Evolutionary conservation across 2,113 vertebrate genomes (phyloP), one percentile per base, ranked within the genome.

Genomic region (Hirundichthys speculiger): DNA sequence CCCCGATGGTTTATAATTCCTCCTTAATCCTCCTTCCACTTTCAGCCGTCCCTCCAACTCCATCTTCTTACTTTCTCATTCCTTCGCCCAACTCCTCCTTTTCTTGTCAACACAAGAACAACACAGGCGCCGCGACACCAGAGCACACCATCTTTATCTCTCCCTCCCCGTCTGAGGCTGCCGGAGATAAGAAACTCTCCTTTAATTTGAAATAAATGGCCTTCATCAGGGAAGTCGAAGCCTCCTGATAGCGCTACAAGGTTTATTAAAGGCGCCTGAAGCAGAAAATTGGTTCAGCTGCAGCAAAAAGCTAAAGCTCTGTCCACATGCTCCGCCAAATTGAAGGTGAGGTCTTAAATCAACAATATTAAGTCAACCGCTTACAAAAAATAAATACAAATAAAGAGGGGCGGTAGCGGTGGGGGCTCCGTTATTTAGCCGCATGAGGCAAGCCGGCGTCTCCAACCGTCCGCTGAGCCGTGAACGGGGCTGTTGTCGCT

Each of bases 171-270:
- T 73, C 80, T 80, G 73, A 79, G 84, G 73, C 61, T 12, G 38
- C 41, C 13, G 4, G 60, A 86, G 91, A 93, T 92, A 93, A 92
- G 91, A 75, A 92, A 88, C 89, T 90, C 75, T 80, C 73, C 84
- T 91, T 92, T 92, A 90, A 92, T 92, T 92, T 90, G 86, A 90
- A 93, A 92, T 91, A 92, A 92, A 92, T 88, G 85, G 85, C 86
- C 90, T 92, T 90, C 87, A 89, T 90, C 89, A 88, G 82, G 79
- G 82, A 83, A 83, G 75, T 69, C 71, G 80, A 77, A 82, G 85
- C 61, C 73, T 78, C 76, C 82, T 69, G 87, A 91, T 89, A 92
- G 87, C 49, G 61, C 61, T 30, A 64, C 52, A 69, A 67, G 84
- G 80, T 86, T 90, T 92, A 91, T 92, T 92, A 93, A 90, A 91